phyloP scores from a whole-genome alignment of 2,888 invertebrate genomes.

The Heteromyza rotundicornis region DNA sequence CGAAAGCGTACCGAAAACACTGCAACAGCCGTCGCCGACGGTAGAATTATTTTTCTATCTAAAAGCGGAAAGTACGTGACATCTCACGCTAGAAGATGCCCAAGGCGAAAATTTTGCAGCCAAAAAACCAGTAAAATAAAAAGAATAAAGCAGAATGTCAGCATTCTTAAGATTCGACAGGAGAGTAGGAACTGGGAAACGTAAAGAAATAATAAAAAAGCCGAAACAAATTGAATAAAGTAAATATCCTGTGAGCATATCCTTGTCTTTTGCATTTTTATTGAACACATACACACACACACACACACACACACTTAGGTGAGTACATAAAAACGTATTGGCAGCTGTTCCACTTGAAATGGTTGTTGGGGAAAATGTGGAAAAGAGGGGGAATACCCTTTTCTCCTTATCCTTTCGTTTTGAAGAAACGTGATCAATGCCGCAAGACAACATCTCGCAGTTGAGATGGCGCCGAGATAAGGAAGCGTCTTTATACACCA shows the following conservation, averaged over 20 bases:
- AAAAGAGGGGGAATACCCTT: neutral
- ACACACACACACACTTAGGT: neutral
- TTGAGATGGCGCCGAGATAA: neutral
- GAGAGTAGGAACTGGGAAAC: neutral
- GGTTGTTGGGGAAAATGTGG: neutral
- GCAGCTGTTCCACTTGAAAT: neutral
- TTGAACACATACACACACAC: neutral
- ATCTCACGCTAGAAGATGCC: neutral
- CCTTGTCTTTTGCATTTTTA: neutral
- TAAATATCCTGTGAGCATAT: neutral
- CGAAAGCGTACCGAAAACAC: neutral
- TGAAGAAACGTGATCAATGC: neutral
- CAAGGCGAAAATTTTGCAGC: neutral
- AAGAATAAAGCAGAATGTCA: neutral
- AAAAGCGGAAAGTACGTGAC: conserved; percentile 1
- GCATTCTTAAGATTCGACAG: neutral
- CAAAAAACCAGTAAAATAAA: neutral
- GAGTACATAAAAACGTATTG: neutral
- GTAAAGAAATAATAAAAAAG: neutral
- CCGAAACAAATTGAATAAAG: conserved; percentile 4
- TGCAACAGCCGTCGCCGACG: neutral
- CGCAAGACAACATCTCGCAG: neutral
- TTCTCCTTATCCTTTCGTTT: neutral
- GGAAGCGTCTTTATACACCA: too few relatives aligned
- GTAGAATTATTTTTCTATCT: neutral